These are phyloP conservation scores for Ectropis crepuscularia DNA, from an alignment of 2,888 invertebrate species.

Conservation along the genomic window DNA sequence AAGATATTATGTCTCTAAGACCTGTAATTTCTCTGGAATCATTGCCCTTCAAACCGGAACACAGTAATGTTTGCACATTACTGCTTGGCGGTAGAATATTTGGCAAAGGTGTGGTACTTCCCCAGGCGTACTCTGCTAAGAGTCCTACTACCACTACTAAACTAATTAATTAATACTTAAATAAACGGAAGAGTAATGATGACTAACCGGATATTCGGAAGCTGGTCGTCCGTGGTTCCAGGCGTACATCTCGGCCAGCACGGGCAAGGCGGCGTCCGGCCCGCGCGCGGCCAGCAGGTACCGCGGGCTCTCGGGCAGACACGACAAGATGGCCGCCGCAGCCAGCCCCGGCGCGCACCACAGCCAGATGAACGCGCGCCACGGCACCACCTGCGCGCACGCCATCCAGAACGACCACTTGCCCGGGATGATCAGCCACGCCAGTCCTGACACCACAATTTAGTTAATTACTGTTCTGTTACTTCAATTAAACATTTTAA, in stretches of 20 bases:
- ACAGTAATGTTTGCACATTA: no score
- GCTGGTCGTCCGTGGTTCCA: conserved; percentile 59
- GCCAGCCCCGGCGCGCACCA: conserved; percentile 87
- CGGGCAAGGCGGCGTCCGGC: conserved; percentile 84
- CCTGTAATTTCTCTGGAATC: no score
- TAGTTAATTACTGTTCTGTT: no score
- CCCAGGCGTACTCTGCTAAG: no score
- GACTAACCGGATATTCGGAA: conserved; percentile 77
- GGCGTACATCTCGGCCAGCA: conserved; percentile 86
- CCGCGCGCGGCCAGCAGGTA: conserved; percentile 87
- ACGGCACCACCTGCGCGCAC: conserved; percentile 86
- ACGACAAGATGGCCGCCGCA: conserved; percentile 83
- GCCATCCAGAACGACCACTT: conserved; percentile 73
- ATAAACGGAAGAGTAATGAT: neutral
- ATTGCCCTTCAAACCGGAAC: no score
- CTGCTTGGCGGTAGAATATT: no score
- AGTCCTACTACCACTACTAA: no score
- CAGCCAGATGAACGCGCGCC: conserved; percentile 89
- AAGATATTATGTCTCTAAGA: no score
- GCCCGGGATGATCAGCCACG: conserved; percentile 88
- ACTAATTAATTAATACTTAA: neutral
- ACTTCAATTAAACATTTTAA: no score
- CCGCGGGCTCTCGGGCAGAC: conserved; percentile 91
- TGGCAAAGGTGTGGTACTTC: no score
- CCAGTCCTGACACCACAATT: conserved; percentile 78